phyloP scores from a whole-genome alignment of 2,797 vertebrate species.

The Myotis planiceps region DNA sequence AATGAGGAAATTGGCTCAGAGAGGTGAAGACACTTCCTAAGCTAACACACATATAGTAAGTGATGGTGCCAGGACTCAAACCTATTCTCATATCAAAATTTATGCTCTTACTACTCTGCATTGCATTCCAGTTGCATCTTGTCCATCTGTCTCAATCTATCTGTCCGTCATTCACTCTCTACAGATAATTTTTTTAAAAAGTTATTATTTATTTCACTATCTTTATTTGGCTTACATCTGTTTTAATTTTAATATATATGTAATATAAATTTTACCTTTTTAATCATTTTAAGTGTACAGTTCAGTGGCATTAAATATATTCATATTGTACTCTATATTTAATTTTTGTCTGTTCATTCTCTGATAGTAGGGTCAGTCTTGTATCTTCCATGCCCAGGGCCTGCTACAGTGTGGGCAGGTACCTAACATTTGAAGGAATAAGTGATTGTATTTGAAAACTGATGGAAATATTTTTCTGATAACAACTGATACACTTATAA shows the following conservation, averaged over 20 bases:
- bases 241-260: slow-evolving; percentile 3
- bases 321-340: neutral
- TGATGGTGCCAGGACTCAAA: neutral
- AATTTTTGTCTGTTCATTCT: neutral
- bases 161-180: neutral
- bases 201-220: neutral
- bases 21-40: slow-evolving; percentile 37
- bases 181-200: neutral
- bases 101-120: neutral
- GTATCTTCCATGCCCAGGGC: neutral
- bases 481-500: neutral
- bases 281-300: neutral
- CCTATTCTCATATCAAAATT: neutral
- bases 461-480: slow-evolving; percentile 22
- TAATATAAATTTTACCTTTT: neutral
- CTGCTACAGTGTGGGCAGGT: neutral
- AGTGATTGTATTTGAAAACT: slow-evolving; percentile 34
- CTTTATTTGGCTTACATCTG: neutral
- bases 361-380: neutral
- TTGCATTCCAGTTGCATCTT: neutral
- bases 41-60: slow-evolving; percentile 2
- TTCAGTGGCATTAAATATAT: neutral
- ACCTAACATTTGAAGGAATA: neutral
- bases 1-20: slow-evolving; percentile 22
- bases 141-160: neutral